Evolutionary conservation across 2,113 vertebrate species (phyloP).

Genomic region (Hemiscyllium ocellatum): DNA sequence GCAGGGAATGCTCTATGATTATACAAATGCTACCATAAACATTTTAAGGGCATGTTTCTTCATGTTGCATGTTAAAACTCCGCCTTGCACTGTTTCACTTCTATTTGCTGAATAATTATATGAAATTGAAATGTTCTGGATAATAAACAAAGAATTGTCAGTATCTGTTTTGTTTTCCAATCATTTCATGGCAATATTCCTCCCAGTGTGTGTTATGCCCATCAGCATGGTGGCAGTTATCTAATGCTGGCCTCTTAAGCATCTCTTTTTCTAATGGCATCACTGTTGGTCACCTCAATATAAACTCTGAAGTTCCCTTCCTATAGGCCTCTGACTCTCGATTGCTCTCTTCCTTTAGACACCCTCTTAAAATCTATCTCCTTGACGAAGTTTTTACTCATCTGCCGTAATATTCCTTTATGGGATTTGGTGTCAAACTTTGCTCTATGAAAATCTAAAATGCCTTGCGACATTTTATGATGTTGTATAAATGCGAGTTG

Average conservation of each 20-base stretch:
- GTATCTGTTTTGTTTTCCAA: not conserved
- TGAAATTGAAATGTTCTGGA: not conserved
- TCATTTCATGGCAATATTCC: not conserved
- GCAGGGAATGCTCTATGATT: not conserved
- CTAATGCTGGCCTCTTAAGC: not conserved
- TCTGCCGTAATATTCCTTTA: no score
- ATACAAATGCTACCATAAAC: not conserved
- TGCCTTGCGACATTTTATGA: no score
- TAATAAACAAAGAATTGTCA: not conserved
- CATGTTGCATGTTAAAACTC: not conserved
- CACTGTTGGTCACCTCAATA: not conserved
- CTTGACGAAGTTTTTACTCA: no score
- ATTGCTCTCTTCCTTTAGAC: no score
- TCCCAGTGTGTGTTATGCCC: not conserved
- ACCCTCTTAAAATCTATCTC: no score
- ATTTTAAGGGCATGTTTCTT: not conserved
- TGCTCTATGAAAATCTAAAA: no score
- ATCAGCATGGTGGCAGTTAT: not conserved
- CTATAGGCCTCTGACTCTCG: not conserved
- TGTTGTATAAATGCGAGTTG: no score
- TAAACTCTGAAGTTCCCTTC: not conserved
- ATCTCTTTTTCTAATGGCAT: not conserved
- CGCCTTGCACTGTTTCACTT: not conserved
- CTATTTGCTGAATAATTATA: not conserved
- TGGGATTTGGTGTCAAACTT: no score